Conservation (phyloP, 2,797 vertebrate genomes). For the Myripristis murdjan region DNA sequence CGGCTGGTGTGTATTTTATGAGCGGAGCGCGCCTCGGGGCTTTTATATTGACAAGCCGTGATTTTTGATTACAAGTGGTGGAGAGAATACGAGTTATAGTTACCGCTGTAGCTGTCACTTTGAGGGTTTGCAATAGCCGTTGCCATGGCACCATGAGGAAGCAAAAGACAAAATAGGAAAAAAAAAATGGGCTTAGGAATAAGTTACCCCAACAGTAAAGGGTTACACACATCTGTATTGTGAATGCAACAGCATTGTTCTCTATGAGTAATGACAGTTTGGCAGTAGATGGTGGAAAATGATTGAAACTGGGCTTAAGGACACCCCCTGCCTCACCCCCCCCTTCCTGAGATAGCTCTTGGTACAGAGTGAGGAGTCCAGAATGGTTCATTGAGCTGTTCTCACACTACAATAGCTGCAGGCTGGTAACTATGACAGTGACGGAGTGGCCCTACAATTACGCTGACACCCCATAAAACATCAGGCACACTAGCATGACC, state of each 20-base stretch:
- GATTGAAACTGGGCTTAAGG: slow-evolving; percentile 37
- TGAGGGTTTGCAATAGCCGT: too few relatives aligned
- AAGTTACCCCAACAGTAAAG: background rate
- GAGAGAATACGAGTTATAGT: too few relatives aligned
- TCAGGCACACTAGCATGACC: slow-evolving; percentile 88
- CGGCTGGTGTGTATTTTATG: too few relatives aligned
- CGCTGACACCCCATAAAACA: slow-evolving; percentile 91
- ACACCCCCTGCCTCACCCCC: slow-evolving; percentile 52
- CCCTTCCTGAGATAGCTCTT: slow-evolving; percentile 77
- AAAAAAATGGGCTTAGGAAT: too few relatives aligned
- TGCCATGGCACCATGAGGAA: too few relatives aligned
- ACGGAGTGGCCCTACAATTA: slow-evolving; percentile 89
- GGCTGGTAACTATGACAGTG: slow-evolving; percentile 91
- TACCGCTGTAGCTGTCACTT: too few relatives aligned
- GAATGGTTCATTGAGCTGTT: slow-evolving; percentile 82
- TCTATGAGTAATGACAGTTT: slow-evolving; percentile 29
- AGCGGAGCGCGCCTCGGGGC: too few relatives aligned
- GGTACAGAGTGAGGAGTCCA: slow-evolving; percentile 79
- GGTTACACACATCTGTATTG: slow-evolving; percentile 8
- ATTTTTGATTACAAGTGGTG: too few relatives aligned
- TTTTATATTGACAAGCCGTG: too few relatives aligned
- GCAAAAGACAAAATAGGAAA: too few relatives aligned
- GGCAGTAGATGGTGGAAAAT: slow-evolving; percentile 23
- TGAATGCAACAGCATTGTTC: slow-evolving; percentile 22
- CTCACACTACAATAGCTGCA: slow-evolving; percentile 89